These are phyloP conservation scores for Sitta carolinensis DNA, from an alignment of 2,797 vertebrate species.

Conservation along the genomic window DNA sequence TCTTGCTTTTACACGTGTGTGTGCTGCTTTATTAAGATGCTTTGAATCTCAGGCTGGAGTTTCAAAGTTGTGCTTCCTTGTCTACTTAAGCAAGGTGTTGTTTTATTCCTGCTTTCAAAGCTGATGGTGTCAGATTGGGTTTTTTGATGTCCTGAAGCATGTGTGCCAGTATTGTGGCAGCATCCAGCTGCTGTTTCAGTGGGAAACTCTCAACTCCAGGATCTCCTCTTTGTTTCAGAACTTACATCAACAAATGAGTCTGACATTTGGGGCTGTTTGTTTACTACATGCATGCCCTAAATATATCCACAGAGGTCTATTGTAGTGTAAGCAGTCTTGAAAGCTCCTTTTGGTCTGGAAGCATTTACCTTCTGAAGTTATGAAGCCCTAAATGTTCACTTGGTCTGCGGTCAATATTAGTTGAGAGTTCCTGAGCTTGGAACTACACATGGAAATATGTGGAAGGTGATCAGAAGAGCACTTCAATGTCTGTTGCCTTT, in stretches of 20 bases:
- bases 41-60: conserved; percentile 8
- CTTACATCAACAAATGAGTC: background rate
- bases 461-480: background rate
- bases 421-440: background rate
- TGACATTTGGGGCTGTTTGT: background rate
- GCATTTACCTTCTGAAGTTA: background rate
- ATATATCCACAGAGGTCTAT: background rate
- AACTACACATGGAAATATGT: background rate
- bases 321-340: background rate
- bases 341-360: background rate
- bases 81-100: background rate
- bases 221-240: background rate
- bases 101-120: conserved; percentile 52
- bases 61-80: background rate
- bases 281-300: background rate
- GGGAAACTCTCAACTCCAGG: background rate
- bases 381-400: background rate
- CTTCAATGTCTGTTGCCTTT: background rate
- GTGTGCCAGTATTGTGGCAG: background rate
- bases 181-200: background rate
- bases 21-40: background rate
- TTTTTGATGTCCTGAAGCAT: conserved; percentile 23
- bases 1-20: background rate
- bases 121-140: background rate
- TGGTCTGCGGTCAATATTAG: background rate